Percentiles rank a stretch among this genome's conserved stretches.
These are phyloP conservation scores for Abscondita cerata DNA, from an alignment of 2,888 invertebrate genomes.

Conservation along the genomic window DNA sequence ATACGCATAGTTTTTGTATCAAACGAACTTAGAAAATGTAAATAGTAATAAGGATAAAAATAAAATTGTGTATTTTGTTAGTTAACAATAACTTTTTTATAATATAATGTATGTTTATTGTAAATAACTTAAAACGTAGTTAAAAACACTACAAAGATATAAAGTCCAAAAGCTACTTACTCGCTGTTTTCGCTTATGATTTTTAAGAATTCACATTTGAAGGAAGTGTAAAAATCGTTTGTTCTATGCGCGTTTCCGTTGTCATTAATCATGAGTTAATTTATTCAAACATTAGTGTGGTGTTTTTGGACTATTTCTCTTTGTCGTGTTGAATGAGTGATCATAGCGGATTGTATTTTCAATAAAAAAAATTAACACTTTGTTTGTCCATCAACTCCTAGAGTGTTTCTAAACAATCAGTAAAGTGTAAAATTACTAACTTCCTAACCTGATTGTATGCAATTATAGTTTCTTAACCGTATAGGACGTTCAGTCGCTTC, in stretches of 20 bases:
- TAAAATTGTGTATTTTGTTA: background rate
- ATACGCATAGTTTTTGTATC: no score
- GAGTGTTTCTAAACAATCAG: no score
- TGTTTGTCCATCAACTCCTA: no score
- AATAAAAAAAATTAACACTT: no score
- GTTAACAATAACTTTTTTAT: no score
- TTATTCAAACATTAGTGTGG: background rate
- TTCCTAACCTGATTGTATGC: no score
- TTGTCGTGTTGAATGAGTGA: background rate
- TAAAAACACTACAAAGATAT: conserved; percentile 27
- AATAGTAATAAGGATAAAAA: background rate
- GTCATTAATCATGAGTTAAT: background rate
- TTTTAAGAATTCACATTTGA: background rate
- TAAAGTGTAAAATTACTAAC: no score
- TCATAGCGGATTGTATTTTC: background rate
- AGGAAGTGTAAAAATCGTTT: background rate
- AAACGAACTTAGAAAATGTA: background rate
- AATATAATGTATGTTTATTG: background rate
- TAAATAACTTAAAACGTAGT: background rate
- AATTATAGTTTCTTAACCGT: no score
- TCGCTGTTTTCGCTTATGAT: no score
- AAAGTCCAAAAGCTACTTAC: conserved; percentile 22
- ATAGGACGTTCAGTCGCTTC: no score
- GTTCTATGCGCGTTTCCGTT: background rate
- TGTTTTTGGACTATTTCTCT: conserved; percentile 7